phyloP scores from a whole-genome alignment of 2,113 vertebrate species.

The Columba janthina region DNA sequence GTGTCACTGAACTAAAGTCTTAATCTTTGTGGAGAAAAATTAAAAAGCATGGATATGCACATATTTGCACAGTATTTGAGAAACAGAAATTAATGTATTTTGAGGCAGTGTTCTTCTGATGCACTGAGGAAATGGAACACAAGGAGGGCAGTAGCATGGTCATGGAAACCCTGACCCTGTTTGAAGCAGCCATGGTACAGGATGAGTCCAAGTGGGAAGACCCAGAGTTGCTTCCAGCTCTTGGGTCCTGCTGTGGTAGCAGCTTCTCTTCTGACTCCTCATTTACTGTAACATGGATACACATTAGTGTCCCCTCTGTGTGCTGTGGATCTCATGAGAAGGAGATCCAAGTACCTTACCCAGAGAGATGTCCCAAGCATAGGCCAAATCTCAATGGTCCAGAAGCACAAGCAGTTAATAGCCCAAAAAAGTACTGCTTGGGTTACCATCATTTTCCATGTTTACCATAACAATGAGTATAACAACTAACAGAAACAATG shows the following conservation, averaged over 20 bases:
- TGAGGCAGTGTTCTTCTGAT: not conserved
- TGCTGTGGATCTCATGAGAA: not conserved
- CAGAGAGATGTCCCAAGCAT: not conserved
- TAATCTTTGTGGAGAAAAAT: not conserved
- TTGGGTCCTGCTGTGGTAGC: not conserved
- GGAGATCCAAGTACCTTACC: not conserved
- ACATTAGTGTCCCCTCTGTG: not conserved
- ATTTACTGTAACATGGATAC: not conserved
- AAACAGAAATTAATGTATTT: not conserved
- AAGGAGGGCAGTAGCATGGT: not conserved
- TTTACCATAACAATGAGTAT: not conserved
- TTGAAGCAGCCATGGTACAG: not conserved
- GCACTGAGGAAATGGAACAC: not conserved
- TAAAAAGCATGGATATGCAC: not conserved
- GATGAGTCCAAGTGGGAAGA: not conserved
- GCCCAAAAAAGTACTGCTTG: not conserved
- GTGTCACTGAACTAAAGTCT: not conserved
- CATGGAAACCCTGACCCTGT: not conserved
- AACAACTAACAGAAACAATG: not conserved
- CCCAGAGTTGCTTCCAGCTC: not conserved
- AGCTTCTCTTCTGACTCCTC: not conserved
- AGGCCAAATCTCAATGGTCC: rapidly evolving
- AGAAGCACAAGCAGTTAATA: not conserved
- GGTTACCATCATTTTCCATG: not conserved
- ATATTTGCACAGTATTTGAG: not conserved